Evolutionary conservation across 2,797 vertebrate species (phyloP), one percentile per base, ranked within the genome.

Genomic region (Syncerus caffer): DNA sequence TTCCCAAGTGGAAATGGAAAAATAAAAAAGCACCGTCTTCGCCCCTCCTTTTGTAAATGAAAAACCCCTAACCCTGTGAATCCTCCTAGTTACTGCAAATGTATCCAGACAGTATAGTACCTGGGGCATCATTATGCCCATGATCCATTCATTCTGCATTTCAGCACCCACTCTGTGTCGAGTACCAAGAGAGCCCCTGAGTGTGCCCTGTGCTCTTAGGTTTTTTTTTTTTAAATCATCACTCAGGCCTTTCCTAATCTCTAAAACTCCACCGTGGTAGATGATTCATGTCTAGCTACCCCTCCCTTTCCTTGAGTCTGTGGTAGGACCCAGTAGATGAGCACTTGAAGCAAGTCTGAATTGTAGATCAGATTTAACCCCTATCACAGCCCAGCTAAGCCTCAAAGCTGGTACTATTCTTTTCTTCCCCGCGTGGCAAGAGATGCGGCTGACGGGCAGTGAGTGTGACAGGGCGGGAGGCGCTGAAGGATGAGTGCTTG

Each of bases 41-140:
- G 87, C 25, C 19, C 51, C 12, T 86, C 38, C 23, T 78, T 92
- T 93, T 93, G 62, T 71, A 88, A 84, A 96, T 27, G 51, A 90
- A 58, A 96, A 38, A 19, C 31, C 74, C 64, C 38, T 7, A 67
- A 51, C 3, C 42, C 42, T 21, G 34, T 38, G 94, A 91, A 51
- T 29, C 92, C 53, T 31, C 23, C 64, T 21, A 47, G 45, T 60
- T 14, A n/a, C 53, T 34, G 31, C 5, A 74, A 67, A 62, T 21
- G 7, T 55, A 45, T 67, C 13, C 25, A 23, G 34, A 71, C 13
- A 38, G 45, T 58, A 10, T 1, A 60, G 42, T 57, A 25, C 6
- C 38, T 11, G 19, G 15, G 23, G n/a, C 78, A 45, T 17, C 55
- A 29, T 14, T 55, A 16, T 12, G 55, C 78, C 1, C 2, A 9